Percentiles rank a stretch among this genome's conserved stretches.
Evolutionary conservation across 2,797 vertebrate genomes (phyloP).

Genomic region (Vespertilio murinus): DNA sequence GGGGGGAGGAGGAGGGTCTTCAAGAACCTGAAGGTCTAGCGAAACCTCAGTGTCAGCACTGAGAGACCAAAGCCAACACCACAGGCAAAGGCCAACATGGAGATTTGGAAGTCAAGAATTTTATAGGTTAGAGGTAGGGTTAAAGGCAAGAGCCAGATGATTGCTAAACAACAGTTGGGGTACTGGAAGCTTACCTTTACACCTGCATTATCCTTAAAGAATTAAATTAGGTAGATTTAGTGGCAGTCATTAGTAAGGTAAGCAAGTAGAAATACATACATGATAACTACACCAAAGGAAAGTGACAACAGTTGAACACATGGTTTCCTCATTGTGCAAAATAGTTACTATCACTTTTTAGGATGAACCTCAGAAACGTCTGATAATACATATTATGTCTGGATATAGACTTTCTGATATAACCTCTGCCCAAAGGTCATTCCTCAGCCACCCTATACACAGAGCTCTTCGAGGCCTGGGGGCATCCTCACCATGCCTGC

Average conservation of each 20-base stretch:
- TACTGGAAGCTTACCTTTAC: neutral
- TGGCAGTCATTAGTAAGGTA: neutral
- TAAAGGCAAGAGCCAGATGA: neutral
- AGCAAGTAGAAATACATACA: neutral
- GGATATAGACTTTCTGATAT: neutral
- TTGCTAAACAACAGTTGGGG: neutral
- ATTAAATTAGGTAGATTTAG: neutral
- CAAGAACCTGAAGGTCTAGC: neutral
- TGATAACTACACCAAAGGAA: neutral
- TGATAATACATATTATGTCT: neutral
- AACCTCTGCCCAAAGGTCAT: neutral
- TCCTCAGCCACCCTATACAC: neutral
- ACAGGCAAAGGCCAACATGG: neutral
- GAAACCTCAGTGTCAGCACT: neutral
- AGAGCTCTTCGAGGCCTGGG: neutral
- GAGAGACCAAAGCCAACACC: neutral
- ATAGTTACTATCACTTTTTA: neutral
- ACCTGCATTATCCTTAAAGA: neutral
- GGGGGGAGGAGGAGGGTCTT: accelerated
- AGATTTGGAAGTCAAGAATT: neutral
- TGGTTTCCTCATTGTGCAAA: neutral
- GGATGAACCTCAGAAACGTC: neutral
- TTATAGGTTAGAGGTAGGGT: neutral
- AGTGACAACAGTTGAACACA: neutral
- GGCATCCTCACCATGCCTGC: neutral